Evolutionary conservation across 1,140 invertebrate genomes (phyloP).

Genomic region (Caerostris extrusa): DNA sequence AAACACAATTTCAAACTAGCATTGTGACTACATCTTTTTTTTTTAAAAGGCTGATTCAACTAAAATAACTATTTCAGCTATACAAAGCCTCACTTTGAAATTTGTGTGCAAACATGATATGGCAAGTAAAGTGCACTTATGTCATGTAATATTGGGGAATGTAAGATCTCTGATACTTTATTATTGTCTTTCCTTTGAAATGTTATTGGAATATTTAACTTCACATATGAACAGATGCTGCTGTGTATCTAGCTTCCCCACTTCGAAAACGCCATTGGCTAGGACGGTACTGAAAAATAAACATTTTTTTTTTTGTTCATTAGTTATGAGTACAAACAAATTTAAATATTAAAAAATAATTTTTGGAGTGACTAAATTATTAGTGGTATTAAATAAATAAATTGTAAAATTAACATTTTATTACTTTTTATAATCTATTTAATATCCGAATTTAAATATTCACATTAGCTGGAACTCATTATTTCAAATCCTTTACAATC

Average conservation of each 20-base stretch:
- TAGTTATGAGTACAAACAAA: too few species aligned
- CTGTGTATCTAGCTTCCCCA: slow-evolving; percentile 77
- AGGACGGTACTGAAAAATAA: slow-evolving; percentile 91
- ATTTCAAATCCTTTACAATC: too few species aligned
- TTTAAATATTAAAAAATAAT: too few species aligned
- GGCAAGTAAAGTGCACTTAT: slow-evolving; percentile 74
- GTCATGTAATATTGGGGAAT: slow-evolving; percentile 43
- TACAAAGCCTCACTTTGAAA: slow-evolving; percentile 29
- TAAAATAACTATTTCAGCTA: background rate
- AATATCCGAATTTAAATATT: too few species aligned
- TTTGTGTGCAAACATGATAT: slow-evolving; percentile 71
- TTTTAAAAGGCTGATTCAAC: background rate
- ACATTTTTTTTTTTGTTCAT: background rate
- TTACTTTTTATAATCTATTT: background rate
- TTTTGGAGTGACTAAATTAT: background rate
- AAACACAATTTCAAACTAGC: background rate
- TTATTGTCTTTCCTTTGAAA: background rate
- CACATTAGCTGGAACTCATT: too few species aligned
- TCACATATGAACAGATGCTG: slow-evolving; percentile 78
- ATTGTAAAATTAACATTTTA: background rate
- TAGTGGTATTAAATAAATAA: background rate
- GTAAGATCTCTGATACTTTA: slow-evolving; percentile 16
- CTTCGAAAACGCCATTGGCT: slow-evolving; percentile 93
- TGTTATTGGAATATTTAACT: background rate
- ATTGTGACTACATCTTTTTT: background rate